Evolutionary conservation across 2,113 vertebrate species (phyloP), one percentile per base, ranked within the genome.

Genomic region (Sturnus vulgaris): DNA sequence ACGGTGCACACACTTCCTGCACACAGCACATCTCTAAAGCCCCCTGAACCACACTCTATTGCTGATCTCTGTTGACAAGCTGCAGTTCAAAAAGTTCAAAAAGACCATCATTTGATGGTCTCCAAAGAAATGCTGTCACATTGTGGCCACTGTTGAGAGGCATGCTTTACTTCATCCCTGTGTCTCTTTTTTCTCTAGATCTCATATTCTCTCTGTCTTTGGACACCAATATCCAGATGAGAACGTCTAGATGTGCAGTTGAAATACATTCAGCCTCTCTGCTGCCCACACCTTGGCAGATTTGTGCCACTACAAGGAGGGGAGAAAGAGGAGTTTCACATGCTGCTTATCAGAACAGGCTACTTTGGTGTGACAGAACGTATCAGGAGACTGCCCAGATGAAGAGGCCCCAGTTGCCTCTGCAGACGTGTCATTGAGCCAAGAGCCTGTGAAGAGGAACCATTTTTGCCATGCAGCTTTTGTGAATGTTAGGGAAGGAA

Each of bases 1-100:
- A 44, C 40, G 73, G 12, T 3, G 9, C 5, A 10, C 18, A n/a
- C 6, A 12, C 14, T 4, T 56, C 47, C 50, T 23, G 25, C 20
- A 28, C 5, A 52, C 0, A 0, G 1, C 1, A 1, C 13, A 5
- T 28, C 69, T 65, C 60, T 81, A 47, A 83, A 80, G 7, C 2
- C 9, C 27, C 68, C 50, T 52, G 50, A 83, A 61, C 25, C 12
- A 21, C 2, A 27, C 0, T 1, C 20, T 49, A 2, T 3, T 19
- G 2, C 8, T 80, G 37, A 60, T 18, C 56, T 69, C n/a, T 53
- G 12, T 8, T 61, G 59, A 57, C 40, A 90, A 77, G 40, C 17
- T 80, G 7, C 50, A 31, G 27, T 55, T 40, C 30, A 82, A 76
- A 64, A 69, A 37, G 24, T 24, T 37, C 37, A 37, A 37, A 37